These are phyloP conservation scores for Hipparchia sbordonii DNA, from an alignment of 2,888 invertebrate genomes.

Conservation along the genomic window DNA sequence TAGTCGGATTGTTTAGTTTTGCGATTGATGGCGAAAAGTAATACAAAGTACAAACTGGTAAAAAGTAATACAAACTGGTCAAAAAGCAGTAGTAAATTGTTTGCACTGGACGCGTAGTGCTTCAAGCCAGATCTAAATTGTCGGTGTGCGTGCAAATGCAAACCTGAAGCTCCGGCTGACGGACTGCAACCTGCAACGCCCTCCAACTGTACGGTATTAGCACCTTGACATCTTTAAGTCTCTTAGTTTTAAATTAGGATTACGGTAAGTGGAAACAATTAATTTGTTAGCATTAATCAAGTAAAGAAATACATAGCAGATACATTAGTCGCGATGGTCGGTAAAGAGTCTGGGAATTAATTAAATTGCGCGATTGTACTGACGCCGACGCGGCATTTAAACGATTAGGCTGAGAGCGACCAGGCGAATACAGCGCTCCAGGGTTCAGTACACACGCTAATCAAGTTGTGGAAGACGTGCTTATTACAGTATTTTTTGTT, in stretches of 20 bases:
- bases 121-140: too few species aligned
- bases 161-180: too few species aligned
- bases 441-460: slow-evolving; percentile 28
- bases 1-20: too few species aligned
- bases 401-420: slow-evolving; percentile 22
- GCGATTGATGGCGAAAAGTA: too few species aligned
- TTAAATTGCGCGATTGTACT: slow-evolving; percentile 21
- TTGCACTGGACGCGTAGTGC: too few species aligned
- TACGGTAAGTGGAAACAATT: slow-evolving; percentile 10
- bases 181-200: not conserved
- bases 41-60: too few species aligned
- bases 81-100: too few species aligned
- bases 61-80: too few species aligned
- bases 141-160: too few species aligned
- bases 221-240: not conserved
- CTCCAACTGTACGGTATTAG: not conserved
- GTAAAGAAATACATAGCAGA: slow-evolving; percentile 23
- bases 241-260: slow-evolving; percentile 4
- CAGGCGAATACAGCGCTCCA: slow-evolving; percentile 8
- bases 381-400: slow-evolving; percentile 20
- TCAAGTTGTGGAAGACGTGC: slow-evolving; percentile 27
- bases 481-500: slow-evolving; percentile 18
- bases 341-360: slow-evolving; percentile 10
- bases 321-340: slow-evolving; percentile 32
- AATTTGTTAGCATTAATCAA: slow-evolving; percentile 16